A percentile compares a stretch with the other conserved stretches of the same genome.
phyloP scores from a whole-genome alignment of 2,797 vertebrate genomes.

The Chiloscyllium punctatum region DNA sequence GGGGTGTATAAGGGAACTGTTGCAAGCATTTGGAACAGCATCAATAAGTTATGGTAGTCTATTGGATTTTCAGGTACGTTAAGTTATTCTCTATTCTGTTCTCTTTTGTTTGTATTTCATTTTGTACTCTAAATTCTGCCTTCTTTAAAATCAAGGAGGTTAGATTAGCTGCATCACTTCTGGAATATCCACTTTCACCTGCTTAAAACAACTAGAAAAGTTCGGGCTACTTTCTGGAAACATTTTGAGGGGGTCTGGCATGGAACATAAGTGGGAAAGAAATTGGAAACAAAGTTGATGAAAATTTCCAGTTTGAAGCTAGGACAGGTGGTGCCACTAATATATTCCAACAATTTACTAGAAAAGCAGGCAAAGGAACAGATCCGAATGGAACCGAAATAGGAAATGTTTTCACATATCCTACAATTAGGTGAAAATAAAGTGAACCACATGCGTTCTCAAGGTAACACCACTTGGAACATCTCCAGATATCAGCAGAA shows the following conservation, averaged over 20 bases:
- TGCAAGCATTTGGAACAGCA: too few relatives aligned
- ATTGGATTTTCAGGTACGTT: too few relatives aligned
- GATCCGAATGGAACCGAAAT: background rate
- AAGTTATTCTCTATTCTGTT: too few relatives aligned
- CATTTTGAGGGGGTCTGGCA: background rate
- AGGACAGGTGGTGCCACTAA: background rate
- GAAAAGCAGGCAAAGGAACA: background rate
- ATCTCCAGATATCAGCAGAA: background rate
- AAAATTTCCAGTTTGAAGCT: background rate
- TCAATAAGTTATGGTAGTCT: too few relatives aligned
- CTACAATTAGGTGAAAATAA: background rate
- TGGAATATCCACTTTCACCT: too few relatives aligned
- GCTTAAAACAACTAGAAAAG: too few relatives aligned
- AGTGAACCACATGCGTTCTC: background rate
- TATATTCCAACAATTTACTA: background rate
- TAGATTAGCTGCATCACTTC: too few relatives aligned
- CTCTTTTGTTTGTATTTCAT: too few relatives aligned
- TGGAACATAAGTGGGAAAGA: background rate
- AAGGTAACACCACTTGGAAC: background rate
- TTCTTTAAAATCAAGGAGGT: too few relatives aligned
- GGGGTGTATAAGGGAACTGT: too few relatives aligned
- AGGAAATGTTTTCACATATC: background rate
- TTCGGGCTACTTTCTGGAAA: too few relatives aligned
- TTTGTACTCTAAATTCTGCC: too few relatives aligned
- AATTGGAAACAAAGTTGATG: background rate